A percentile compares a stretch with the other conserved stretches of the same genome.
These are phyloP conservation scores for Brachionus angularis DNA, from an alignment of 1,140 invertebrate genomes.

Conservation along the genomic window DNA sequence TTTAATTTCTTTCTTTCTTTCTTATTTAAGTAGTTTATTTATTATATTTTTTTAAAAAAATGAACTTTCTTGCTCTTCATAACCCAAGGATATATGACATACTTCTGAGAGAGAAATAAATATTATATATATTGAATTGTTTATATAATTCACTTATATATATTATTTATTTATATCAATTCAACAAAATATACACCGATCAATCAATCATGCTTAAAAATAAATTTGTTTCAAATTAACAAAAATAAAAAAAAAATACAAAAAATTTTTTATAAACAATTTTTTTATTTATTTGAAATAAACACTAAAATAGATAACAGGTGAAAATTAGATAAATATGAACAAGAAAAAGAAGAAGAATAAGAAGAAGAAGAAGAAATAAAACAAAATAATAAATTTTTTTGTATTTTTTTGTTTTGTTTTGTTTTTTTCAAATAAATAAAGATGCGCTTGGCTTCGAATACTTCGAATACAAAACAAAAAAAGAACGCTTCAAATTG, in stretches of 20 bases:
- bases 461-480: background rate
- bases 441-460: constrained; percentile 28
- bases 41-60: background rate
- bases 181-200: no score
- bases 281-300: constrained; percentile 2
- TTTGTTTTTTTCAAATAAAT: constrained; percentile 35
- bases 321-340: constrained; percentile 30
- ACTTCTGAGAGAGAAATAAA: no score
- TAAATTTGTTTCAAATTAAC: constrained; percentile 37
- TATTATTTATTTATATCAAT: no score
- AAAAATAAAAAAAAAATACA: no score
- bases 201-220: constrained; percentile 41
- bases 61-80: no score
- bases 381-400: no score
- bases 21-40: constrained; percentile 14
- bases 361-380: no score
- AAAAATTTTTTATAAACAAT: constrained; percentile 19
- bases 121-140: constrained; percentile 22
- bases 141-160: constrained; percentile 44
- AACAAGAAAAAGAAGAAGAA: no score
- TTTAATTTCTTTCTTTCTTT: no score
- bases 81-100: constrained; percentile 27
- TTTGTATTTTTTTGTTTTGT: no score
- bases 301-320: constrained; percentile 40
- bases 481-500: background rate